Evolutionary conservation across 2,113 vertebrate species (phyloP), one percentile per base, ranked within the genome.

Genomic region (Apeltes quadracus): DNA sequence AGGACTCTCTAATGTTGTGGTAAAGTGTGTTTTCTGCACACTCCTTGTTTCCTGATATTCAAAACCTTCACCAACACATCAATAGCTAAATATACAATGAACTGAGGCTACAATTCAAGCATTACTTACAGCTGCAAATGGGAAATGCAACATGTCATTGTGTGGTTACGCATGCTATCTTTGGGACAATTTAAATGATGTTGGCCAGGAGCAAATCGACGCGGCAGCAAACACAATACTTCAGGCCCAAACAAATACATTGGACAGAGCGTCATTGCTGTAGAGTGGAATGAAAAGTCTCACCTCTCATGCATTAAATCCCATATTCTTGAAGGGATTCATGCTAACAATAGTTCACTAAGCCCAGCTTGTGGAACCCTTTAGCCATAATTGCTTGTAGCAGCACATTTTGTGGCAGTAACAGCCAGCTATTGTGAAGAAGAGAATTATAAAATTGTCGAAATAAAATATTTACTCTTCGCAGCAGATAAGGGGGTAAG

Each of bases 301-400:
- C 81, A 86, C 82, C 85, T 89, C 89, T 84, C 68, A 77, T 80
- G 76, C 83, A 72, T 80, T 88, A 82, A 80, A 83, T 87, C 82
- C 89, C 84, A 87, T 84, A 84, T 88, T 79, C 78, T 84, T 88
- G 72, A 81, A 86, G 69, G 83, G 75, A 76, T 68, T 81, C 80
- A 82, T 80, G 79, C 69, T 67, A 82, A 89, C 84, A 88, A 91
- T 90, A 89, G 85, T 81, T 87, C 53, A 79, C 83, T 88, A 84
- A 78, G 74, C 84, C 81, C 50, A 75, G 80, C 79, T 46, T 83
- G 54, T 71, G 58, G 79, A 84, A 67, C 43, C 76, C 61, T 81
- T 88, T 82, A 69, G 78, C 82, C 61, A 78, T 92, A 90, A 93
- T 89, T 90, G 89, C 91, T 89, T 83, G 81, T 82, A 80, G 86